A percentile compares a stretch with the other conserved stretches of the same genome.
Evolutionary conservation across 1,140 invertebrate genomes (phyloP).

Genomic region (Drosophila repletoides): DNA sequence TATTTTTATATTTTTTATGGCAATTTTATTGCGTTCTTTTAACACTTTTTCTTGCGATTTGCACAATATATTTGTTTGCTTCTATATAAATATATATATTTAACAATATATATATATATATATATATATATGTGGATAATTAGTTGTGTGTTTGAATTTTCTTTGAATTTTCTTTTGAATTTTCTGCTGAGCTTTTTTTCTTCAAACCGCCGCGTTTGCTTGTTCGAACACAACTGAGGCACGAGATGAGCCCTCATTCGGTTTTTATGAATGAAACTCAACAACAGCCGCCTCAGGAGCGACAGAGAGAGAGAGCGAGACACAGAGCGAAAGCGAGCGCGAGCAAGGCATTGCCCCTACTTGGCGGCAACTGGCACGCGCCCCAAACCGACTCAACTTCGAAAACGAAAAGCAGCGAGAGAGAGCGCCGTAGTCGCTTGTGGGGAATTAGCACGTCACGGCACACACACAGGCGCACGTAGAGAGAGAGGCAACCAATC

Average conservation of each 20-base stretch:
- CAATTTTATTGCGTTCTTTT: slow-evolving; percentile 12
- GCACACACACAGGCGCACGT: slow-evolving; percentile 4
- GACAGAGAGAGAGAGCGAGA: slow-evolving; percentile 11
- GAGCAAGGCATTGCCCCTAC: slow-evolving; percentile 42
- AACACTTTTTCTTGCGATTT: not conserved
- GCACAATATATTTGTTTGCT: slow-evolving; percentile 18
- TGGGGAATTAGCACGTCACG: slow-evolving; percentile 69
- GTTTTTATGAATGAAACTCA: slow-evolving; percentile 83
- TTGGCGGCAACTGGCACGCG: slow-evolving; percentile 58
- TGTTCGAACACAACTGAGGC: slow-evolving; percentile 82
- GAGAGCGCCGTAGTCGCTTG: slow-evolving; percentile 13
- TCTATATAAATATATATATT: not conserved
- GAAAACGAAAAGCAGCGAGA: slow-evolving; percentile 39
- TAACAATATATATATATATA: slow-evolving; percentile 11
- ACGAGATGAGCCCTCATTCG: slow-evolving; percentile 81
- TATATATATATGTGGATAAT: no score
- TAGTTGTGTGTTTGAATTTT: slow-evolving; percentile 9
- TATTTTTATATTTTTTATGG: slow-evolving; percentile 3
- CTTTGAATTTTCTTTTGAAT: slow-evolving; percentile 17
- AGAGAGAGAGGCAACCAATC: slow-evolving; percentile 53
- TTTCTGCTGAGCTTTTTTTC: slow-evolving; percentile 13
- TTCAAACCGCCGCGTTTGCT: slow-evolving; percentile 82
- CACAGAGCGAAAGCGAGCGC: not conserved
- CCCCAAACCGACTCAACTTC: slow-evolving; percentile 53
- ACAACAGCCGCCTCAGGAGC: slow-evolving; percentile 31